Base-by-base conservation (phyloP, 2,113 vertebrate genomes). In the Chloebia gouldiae region DNA sequence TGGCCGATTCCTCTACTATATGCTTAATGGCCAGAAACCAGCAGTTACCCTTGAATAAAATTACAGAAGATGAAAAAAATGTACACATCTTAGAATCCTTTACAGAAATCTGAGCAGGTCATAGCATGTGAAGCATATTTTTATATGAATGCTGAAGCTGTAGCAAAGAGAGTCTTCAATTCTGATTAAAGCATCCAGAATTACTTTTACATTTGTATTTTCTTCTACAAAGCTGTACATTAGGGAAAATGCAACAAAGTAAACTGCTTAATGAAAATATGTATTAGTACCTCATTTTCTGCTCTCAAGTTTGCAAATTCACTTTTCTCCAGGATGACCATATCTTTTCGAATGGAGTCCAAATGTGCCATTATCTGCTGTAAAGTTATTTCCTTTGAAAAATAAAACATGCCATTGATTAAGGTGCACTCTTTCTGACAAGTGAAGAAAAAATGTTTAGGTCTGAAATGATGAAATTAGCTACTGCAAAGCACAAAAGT, bases 281-380 rank as follows among this genome's bases (percentile, higher is more conserved):
- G 8, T 24, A 50, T 18, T 60, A 65, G 64, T 98, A 99, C 99
- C 97, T 98, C 97, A 84, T 99, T 99, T 61, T 99, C 99, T 13
- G 99, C 98, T 80, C 99, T 98, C 45, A 99, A 98, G 96, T 98
- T 99, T 80, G 99, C 98, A 96, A 99, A 99, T 97, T 99, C 99
- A 94, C 99, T 99, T 95, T 99, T 99, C 96, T 99, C 99, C 97
- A 99, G 97, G 94, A 99, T 99, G 95, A 99, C 99, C 99, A 99
- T 99, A 95, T 99, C 99, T 97, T 99, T 99, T 78, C 99, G 98
- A 95, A 99, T 98, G 56, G 99, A 98, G 93, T 99, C 99, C 94
- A 99, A 97, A 81, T 99, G 99, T 76, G 99, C 98, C 98, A 99
- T 98, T 93, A 99, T 98, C 97, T 99, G 99, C 93, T 99, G 99